These are phyloP conservation scores for Micromussa lordhowensis DNA, from an alignment of 92 coral and sea anemone genomes.

Conservation along the genomic window DNA sequence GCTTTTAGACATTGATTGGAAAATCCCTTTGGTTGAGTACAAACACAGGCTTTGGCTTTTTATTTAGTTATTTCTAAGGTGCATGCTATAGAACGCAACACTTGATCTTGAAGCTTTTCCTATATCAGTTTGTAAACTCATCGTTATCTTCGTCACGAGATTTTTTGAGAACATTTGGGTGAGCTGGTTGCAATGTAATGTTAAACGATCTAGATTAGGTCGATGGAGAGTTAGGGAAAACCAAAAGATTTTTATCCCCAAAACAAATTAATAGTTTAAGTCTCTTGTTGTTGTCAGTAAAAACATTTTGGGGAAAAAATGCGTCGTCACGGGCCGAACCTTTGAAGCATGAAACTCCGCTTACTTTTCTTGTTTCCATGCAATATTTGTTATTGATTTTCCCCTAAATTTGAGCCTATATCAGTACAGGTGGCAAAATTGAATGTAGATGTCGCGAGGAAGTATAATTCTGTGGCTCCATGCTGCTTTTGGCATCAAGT, in stretches of 20 bases:
- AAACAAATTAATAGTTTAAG: background rate
- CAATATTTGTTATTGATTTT: background rate
- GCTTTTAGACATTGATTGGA: background rate
- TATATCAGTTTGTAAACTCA: background rate
- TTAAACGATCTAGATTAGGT: background rate
- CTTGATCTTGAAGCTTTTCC: background rate
- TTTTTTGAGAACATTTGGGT: background rate
- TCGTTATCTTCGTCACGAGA: background rate
- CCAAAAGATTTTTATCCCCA: background rate
- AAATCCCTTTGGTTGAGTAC: background rate
- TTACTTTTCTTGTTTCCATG: background rate
- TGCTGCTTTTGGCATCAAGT: background rate
- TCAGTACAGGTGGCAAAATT: background rate
- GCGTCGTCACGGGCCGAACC: slow-evolving; percentile 35
- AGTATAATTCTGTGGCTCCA: background rate
- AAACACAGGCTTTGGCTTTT: background rate
- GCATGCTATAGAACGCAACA: background rate
- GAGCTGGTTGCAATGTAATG: background rate
- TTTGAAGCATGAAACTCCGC: slow-evolving; percentile 7
- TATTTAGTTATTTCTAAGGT: background rate
- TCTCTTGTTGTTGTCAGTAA: background rate
- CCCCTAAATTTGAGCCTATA: background rate
- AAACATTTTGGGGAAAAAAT: background rate
- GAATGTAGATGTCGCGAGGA: background rate
- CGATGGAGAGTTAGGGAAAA: background rate